Conservation (phyloP, 2,888 invertebrate species). For the Mylabris sibirica region DNA sequence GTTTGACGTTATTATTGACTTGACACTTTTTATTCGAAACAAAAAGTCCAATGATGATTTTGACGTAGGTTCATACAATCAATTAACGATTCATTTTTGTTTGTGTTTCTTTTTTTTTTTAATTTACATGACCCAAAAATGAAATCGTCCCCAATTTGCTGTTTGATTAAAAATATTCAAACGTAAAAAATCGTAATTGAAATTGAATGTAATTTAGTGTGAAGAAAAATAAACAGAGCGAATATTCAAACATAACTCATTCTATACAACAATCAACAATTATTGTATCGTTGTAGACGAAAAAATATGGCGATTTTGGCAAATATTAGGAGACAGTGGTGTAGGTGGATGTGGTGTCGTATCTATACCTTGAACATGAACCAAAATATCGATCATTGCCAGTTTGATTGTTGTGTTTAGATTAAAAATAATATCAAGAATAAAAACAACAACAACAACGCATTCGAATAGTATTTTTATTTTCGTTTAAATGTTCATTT, state of each 20-base stretch:
- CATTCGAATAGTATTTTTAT: not conserved
- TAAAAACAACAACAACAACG: not conserved
- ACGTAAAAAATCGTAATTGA: too few relatives aligned
- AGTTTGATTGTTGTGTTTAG: not conserved
- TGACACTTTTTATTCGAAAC: not conserved
- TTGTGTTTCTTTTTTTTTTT: not conserved
- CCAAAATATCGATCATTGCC: conserved; percentile 14
- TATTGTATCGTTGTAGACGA: too few relatives aligned
- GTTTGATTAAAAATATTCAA: too few relatives aligned
- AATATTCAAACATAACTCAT: too few relatives aligned
- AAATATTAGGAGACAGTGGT: conserved; percentile 13
- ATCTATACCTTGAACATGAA: conserved; percentile 23
- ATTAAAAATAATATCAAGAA: conserved; percentile 6
- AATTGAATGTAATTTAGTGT: too few relatives aligned
- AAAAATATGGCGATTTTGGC: conserved; percentile 16
- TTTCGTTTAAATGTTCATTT: not conserved
- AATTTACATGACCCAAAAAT: not conserved
- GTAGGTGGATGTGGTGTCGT: conserved; percentile 17
- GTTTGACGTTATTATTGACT: not conserved
- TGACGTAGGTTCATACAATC: not conserved
- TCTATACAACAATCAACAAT: too few relatives aligned
- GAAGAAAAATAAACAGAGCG: too few relatives aligned
- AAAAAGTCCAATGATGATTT: not conserved
- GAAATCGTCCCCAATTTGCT: not conserved
- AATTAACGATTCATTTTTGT: not conserved